Evolutionary conservation across 2,113 vertebrate genomes (phyloP), one percentile per base, ranked within the genome.

Genomic region (Ondatra zibethicus): DNA sequence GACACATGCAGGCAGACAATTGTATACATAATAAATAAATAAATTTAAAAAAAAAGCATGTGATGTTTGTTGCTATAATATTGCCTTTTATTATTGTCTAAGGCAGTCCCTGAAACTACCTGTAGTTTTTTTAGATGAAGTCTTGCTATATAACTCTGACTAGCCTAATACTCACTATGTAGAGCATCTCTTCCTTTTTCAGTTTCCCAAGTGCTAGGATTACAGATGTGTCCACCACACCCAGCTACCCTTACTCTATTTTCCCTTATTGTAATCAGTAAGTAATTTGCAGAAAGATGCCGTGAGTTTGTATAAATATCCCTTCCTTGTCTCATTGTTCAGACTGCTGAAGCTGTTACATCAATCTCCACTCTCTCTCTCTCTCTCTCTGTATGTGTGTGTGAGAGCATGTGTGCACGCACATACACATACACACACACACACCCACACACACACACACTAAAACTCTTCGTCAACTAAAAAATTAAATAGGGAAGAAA

Each of bases 261-360:
- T 29, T 55, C n/a, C 45, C 23, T 88, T 75, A 92, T 39, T 36
- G 23, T 82, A 92, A 75, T n/a, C n/a, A 81, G 25, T 50, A 86
- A 63, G 25, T 47, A 73, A 88, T 80, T 42, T 88, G 65, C 61
- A 25, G 29, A 29, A 70, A 82, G 45, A 95, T 50, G 55, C 10
- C n/a, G 10, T 88, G 45, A 88, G 10, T 75, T 68, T 92, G 72
- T 88, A 9, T 65, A 73, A 73, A 75, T 73, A 36, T 9, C 45
- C 42, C 36, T 68, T 63, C 61, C 33, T 92, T 63, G 31, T 82
- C 80, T 93, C 72, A 90, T 88, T 89, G 84, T 73, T 50, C n/a
- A 73, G 63, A 80, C 7, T 73, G 31, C 86, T 39, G 13, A 55
- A 84, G 29, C 13, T 21, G 55, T 89, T 89, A 4, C 65, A 61